phyloP scores from a whole-genome alignment of 2,113 vertebrate genomes.

The Lota lota region DNA sequence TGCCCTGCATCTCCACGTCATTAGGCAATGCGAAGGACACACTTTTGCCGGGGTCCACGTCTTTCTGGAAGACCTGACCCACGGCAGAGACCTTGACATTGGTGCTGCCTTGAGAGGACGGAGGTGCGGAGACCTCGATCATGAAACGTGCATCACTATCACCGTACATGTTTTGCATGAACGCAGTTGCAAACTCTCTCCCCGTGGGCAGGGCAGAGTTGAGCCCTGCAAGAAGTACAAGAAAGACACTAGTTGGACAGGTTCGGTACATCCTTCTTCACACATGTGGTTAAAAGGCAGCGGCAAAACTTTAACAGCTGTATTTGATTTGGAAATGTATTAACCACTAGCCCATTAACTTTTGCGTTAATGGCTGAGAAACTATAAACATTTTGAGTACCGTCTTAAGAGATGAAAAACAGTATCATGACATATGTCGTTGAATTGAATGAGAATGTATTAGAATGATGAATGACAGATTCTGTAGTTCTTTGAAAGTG shows the following conservation, averaged over 20 bases:
- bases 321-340: not conserved
- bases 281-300: not conserved
- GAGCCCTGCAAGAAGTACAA: constrained; percentile 13
- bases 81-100: constrained; percentile 46
- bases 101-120: constrained; percentile 14
- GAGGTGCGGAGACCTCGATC: constrained; percentile 49
- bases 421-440: not conserved
- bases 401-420: not conserved
- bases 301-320: not conserved
- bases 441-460: too few relatives aligned
- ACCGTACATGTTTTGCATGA: constrained; percentile 58
- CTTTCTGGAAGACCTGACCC: constrained; percentile 9
- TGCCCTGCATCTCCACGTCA: constrained; percentile 40
- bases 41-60: constrained; percentile 20
- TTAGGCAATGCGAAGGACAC: constrained; percentile 31
- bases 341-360: not conserved
- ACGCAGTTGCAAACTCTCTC: constrained; percentile 58
- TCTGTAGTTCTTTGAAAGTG: too few relatives aligned
- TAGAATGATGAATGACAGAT: too few relatives aligned
- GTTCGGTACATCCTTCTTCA: not conserved
- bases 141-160: constrained; percentile 39
- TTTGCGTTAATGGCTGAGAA: not conserved
- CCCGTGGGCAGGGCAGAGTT: constrained; percentile 41
- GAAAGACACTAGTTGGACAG: not conserved
- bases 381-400: not conserved